Conservation (phyloP, 1,140 invertebrate species). For the Plodia interpunctella region DNA sequence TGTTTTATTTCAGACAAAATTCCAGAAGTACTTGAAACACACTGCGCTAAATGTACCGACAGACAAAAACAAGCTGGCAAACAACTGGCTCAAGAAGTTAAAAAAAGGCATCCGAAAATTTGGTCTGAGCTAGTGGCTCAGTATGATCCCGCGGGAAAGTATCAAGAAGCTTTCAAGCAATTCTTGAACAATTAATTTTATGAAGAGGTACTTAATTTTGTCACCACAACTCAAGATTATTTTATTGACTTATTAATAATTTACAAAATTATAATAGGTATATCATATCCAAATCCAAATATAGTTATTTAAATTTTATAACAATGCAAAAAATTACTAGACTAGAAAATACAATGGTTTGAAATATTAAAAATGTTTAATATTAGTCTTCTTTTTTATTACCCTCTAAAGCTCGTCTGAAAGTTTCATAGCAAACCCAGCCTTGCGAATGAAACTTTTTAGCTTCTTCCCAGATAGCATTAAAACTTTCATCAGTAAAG, state of each 20-base stretch:
- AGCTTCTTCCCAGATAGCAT: slow-evolving; percentile 51
- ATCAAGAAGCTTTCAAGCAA: slow-evolving; percentile 52
- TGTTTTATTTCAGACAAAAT: slow-evolving; percentile 74
- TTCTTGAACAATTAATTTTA: slow-evolving; percentile 36
- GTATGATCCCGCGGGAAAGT: slow-evolving; percentile 71
- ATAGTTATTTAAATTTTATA: background rate
- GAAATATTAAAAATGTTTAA: background rate
- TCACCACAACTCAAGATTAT: background rate
- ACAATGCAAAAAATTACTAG: background rate
- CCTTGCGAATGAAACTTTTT: slow-evolving; percentile 58
- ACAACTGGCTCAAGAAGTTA: slow-evolving; percentile 69
- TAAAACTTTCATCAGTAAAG: slow-evolving; percentile 53
- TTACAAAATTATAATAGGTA: background rate
- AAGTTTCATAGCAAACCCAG: slow-evolving; percentile 65
- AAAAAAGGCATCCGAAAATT: slow-evolving; percentile 57
- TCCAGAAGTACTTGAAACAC: slow-evolving; percentile 78
- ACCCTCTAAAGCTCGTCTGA: slow-evolving; percentile 40
- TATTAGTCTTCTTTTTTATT: background rate
- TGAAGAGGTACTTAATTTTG: background rate
- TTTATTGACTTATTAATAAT: background rate
- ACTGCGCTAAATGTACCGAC: slow-evolving; percentile 77
- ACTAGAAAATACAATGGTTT: background rate
- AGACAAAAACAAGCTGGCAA: slow-evolving; percentile 55
- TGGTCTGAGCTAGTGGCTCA: slow-evolving; percentile 59
- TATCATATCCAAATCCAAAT: background rate